phyloP scores from a whole-genome alignment of 1,140 invertebrate genomes.

The Reticulitermes speratus region DNA sequence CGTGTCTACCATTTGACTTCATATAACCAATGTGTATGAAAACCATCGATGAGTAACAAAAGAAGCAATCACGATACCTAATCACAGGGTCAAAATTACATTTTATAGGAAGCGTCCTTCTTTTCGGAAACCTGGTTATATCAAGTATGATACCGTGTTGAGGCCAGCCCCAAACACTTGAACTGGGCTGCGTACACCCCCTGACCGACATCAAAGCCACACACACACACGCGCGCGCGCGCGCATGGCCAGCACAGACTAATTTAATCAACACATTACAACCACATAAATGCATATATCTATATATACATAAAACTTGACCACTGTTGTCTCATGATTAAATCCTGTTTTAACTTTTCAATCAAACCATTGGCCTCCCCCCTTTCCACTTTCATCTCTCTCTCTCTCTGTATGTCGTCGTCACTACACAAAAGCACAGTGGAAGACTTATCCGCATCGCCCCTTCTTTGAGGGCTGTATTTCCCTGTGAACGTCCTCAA shows the following conservation, averaged over 20 bases:
- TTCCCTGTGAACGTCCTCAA: neutral
- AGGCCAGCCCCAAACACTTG: neutral
- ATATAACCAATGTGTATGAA: too few species aligned
- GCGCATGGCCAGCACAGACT: neutral
- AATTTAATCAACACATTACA: conserved; percentile 17
- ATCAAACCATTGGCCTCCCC: neutral
- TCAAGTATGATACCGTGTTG: neutral
- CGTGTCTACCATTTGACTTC: too few species aligned
- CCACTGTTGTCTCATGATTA: conserved; percentile 4
- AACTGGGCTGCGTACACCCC: neutral
- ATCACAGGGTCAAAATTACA: too few species aligned
- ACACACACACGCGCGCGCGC: neutral
- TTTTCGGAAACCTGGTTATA: neutral
- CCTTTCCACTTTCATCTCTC: neutral
- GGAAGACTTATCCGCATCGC: neutral
- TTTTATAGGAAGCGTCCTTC: neutral
- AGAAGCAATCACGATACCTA: too few species aligned
- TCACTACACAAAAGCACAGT: neutral
- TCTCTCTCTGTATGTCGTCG: too few species aligned
- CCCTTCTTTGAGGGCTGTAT: neutral
- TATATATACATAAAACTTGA: conserved; percentile 5
- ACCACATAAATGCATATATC: neutral
- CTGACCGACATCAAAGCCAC: neutral
- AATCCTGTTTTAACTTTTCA: conserved; percentile 11
- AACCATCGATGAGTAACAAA: too few species aligned